These are phyloP conservation scores for Chloroclystis v-ata DNA, from an alignment of 2,888 invertebrate species.

Conservation along the genomic window DNA sequence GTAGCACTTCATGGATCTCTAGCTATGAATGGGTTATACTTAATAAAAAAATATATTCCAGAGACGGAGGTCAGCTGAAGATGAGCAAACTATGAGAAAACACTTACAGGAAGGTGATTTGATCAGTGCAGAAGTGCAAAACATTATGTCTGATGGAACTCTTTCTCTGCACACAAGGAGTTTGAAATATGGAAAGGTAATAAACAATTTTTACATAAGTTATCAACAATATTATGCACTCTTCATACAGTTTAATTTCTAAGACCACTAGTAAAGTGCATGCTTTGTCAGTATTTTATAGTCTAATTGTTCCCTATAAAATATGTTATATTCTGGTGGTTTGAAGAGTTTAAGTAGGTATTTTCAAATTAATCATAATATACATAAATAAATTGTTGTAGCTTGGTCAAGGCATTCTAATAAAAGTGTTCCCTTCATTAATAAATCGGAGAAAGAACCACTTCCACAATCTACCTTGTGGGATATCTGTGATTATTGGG, in stretches of 20 bases:
- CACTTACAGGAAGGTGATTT: constrained; percentile 96
- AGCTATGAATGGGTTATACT: too few relatives aligned
- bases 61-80: constrained; percentile 94
- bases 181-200: constrained; percentile 96
- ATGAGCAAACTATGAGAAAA: constrained; percentile 98
- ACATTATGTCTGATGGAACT: constrained; percentile 92
- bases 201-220: not conserved
- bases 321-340: too few relatives aligned
- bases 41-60: too few relatives aligned
- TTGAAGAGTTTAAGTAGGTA: too few relatives aligned
- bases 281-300: too few relatives aligned
- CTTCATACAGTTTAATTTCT: too few relatives aligned
- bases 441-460: constrained; percentile 96
- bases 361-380: not conserved
- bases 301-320: too few relatives aligned
- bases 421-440: constrained; percentile 94
- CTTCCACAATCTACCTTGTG: constrained; percentile 95
- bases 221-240: too few relatives aligned
- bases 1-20: too few relatives aligned
- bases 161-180: constrained; percentile 96
- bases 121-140: constrained; percentile 98
- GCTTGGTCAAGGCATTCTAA: constrained; percentile 91
- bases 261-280: too few relatives aligned
- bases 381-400: constrained; percentile 41
- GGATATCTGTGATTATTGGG: constrained; percentile 94